Percentiles rank a stretch among this genome's conserved stretches.
Evolutionary conservation across 2,888 invertebrate species (phyloP).

Genomic region (Plemyria rubiginata): DNA sequence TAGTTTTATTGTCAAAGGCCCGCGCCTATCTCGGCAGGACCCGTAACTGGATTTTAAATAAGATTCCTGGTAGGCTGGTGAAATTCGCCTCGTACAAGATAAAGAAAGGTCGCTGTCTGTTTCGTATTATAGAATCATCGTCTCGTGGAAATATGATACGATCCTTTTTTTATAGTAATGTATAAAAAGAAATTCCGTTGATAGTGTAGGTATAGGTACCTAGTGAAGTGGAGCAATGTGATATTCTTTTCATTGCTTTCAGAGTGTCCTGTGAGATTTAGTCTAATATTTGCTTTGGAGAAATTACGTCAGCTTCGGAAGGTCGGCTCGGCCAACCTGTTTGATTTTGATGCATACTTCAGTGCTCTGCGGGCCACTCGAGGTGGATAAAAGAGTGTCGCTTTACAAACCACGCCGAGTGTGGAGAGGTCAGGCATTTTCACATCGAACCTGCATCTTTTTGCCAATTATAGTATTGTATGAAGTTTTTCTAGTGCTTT

Average conservation of each 20-base stretch:
- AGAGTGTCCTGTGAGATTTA: slow-evolving; percentile 70
- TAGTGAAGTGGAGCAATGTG: slow-evolving; percentile 55
- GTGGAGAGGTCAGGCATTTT: slow-evolving; percentile 35
- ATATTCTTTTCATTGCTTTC: slow-evolving; percentile 72
- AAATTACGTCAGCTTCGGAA: slow-evolving; percentile 74
- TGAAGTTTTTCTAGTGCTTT: no score
- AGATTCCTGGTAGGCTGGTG: slow-evolving; percentile 77
- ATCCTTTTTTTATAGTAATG: slow-evolving; percentile 70
- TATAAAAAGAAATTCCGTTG: slow-evolving; percentile 60
- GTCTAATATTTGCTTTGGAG: slow-evolving; percentile 77
- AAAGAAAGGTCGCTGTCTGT: slow-evolving; percentile 81
- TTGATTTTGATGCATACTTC: slow-evolving; percentile 83
- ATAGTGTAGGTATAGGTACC: slow-evolving; percentile 52
- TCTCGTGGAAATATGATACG: slow-evolving; percentile 71
- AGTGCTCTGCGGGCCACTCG: slow-evolving; percentile 58
- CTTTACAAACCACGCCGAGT: slow-evolving; percentile 33
- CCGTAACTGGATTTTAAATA: slow-evolving; percentile 84
- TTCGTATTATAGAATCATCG: slow-evolving; percentile 74
- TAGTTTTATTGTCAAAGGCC: slow-evolving; percentile 83
- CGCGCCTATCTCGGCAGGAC: slow-evolving; percentile 79
- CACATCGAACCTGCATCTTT: slow-evolving; percentile 17
- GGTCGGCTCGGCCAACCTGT: slow-evolving; percentile 71
- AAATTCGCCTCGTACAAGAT: slow-evolving; percentile 80
- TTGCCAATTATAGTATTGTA: not conserved
- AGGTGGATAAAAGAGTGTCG: slow-evolving; percentile 56